Conservation (phyloP, 1,140 invertebrate species). For the Lepeophtheirus salmonis region DNA sequence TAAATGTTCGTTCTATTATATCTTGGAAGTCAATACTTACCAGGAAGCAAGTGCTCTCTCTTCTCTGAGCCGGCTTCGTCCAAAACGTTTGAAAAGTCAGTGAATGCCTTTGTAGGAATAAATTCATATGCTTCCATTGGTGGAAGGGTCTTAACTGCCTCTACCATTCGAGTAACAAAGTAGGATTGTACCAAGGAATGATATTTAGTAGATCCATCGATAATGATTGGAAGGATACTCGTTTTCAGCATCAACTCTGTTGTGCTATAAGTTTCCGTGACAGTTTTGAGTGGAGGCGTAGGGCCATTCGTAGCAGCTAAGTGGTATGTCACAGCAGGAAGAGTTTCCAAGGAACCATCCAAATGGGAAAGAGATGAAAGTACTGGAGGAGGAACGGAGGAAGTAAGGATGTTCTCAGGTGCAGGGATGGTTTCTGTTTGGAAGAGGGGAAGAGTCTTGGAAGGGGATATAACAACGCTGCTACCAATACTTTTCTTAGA, state of each 20-base stretch:
- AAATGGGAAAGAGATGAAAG: conserved; percentile 27
- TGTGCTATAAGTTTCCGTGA: conserved; percentile 75
- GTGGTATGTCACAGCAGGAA: conserved; percentile 53
- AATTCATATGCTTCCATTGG: conserved; percentile 68
- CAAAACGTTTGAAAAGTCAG: conserved; percentile 53
- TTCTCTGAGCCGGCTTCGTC: conserved; percentile 18
- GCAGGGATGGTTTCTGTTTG: conserved; percentile 32
- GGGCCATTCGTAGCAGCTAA: conserved; percentile 47
- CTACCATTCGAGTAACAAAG: conserved; percentile 55
- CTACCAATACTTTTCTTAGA: conserved; percentile 36
- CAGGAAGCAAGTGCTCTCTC: conserved; percentile 14
- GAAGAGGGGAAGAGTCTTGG: conserved; percentile 17
- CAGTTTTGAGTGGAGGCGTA: conserved; percentile 45
- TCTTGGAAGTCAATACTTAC: conserved; percentile 2
- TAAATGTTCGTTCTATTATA: too few relatives aligned
- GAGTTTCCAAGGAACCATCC: conserved; percentile 40
- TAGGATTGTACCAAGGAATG: conserved; percentile 69
- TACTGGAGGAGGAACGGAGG: conserved; percentile 44
- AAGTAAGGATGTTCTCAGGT: conserved; percentile 64
- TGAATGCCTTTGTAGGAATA: conserved; percentile 61
- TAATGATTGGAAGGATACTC: conserved; percentile 57
- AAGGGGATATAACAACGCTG: conserved; percentile 5
- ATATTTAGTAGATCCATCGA: conserved; percentile 31
- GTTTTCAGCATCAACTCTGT: conserved; percentile 67
- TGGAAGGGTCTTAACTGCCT: conserved; percentile 53